These are phyloP conservation scores for Leptinotarsa undecemlineata DNA, from an alignment of 1,140 invertebrate genomes.

Conservation along the genomic window DNA sequence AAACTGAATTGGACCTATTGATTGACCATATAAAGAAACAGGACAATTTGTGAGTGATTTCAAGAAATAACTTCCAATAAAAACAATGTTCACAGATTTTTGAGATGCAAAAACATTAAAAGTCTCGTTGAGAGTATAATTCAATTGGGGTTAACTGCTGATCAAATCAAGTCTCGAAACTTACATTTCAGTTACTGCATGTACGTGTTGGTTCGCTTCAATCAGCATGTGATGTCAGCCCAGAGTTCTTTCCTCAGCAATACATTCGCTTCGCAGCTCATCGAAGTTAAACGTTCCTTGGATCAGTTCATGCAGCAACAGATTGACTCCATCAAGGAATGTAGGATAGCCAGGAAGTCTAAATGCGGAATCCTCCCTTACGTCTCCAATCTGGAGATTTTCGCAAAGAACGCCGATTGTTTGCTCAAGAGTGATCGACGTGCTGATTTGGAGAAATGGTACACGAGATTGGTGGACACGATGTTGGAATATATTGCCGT, in stretches of 20 bases:
- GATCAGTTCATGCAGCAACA: conserved; percentile 91
- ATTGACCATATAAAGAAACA: conserved; percentile 83
- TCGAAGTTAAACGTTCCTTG: conserved; percentile 93
- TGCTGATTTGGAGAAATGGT: conserved; percentile 96
- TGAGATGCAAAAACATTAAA: too few relatives aligned
- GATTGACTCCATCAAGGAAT: conserved; percentile 80
- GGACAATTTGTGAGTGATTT: conserved; percentile 78
- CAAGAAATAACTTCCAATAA: too few relatives aligned
- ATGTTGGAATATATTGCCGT: conserved; percentile 85
- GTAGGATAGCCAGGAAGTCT: conserved; percentile 67
- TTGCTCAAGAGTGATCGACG: conserved; percentile 89
- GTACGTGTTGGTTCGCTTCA: conserved; percentile 86
- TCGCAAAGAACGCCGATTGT: conserved; percentile 82
- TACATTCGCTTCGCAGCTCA: conserved; percentile 84
- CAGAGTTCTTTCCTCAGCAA: conserved; percentile 91
- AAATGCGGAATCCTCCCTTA: conserved; percentile 93
- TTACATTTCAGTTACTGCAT: conserved; percentile 78
- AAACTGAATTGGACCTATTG: conserved; percentile 83
- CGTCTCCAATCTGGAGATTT: conserved; percentile 90
- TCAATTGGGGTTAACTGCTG: too few relatives aligned
- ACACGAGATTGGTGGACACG: conserved; percentile 79
- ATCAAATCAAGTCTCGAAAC: too few relatives aligned
- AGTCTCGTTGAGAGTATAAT: too few relatives aligned
- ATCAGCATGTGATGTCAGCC: conserved; percentile 87
- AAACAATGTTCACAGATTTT: too few relatives aligned